phyloP scores from a whole-genome alignment of 2,797 vertebrate species.

The Fratercula arctica region DNA sequence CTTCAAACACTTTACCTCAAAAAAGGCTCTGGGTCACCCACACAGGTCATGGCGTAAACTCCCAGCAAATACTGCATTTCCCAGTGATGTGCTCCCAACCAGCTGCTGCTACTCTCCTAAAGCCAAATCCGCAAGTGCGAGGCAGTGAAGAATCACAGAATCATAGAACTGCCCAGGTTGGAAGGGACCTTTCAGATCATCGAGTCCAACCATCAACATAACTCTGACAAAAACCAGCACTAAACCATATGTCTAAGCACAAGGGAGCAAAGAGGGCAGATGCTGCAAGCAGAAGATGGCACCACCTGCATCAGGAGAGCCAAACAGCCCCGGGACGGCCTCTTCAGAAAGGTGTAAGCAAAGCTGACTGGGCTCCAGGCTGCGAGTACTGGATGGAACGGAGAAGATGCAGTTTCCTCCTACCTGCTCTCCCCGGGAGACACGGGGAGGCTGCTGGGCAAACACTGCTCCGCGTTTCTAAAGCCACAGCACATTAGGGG shows the following conservation, averaged over 20 bases:
- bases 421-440: neutral
- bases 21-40: neutral
- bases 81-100: neutral
- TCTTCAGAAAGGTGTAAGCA: neutral
- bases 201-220: too few species aligned
- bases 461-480: neutral
- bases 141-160: neutral
- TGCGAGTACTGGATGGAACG: accelerated
- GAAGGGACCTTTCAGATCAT: too few species aligned
- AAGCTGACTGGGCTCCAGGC: accelerated
- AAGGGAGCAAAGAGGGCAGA: neutral
- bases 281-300: neutral
- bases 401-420: neutral
- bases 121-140: neutral
- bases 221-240: too few species aligned
- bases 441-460: neutral
- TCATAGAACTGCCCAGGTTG: too few species aligned
- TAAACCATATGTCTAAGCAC: too few species aligned
- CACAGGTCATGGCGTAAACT: accelerated
- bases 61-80: neutral
- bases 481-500: neutral
- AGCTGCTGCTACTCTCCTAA: neutral
- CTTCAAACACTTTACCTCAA: neutral
- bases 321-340: neutral
- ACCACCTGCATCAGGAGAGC: neutral